Evolutionary conservation across 2,888 invertebrate genomes (phyloP), one percentile per base, ranked within the genome.

Genomic region (Drosophila pegasa): DNA sequence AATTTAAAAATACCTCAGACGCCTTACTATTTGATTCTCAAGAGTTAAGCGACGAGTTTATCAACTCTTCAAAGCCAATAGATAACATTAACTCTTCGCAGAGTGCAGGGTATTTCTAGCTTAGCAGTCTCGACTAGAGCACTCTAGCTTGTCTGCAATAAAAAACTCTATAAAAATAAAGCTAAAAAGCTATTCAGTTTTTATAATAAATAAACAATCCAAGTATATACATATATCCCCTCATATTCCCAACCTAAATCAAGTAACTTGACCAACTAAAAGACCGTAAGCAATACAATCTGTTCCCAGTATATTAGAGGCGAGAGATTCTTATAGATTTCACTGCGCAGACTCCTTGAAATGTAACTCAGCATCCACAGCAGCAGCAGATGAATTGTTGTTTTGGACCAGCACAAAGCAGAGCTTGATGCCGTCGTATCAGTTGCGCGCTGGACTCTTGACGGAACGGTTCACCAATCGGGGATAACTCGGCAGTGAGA

Each of bases 401-500:
- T 8, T 55, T 54, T 33, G 38, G 38, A 22, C 52, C 37, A 48
- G 0, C 40, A 7, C 9, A 54, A 40, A 16, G 22, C 31, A 40
- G 48, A 54, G 20, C 20, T 22, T 18, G 41, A 0, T n/a, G 43
- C 33, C 37, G 57, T 29, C 65, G 38, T 18, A 43, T 84, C 74
- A 84, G 83, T 84, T 85, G 74, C 68, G 65, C 80, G 86, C 69
- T 87, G 70, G 76, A 54, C 80, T 79, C 71, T 71, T 51, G 59
- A 75, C 82, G 86, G 74, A 82, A 85, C 87, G 82, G 83, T 84
- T 69, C 62, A 60, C 33, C 51, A 47, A 45, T 51, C 57, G 61
- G 71, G 25, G 18, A 48, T 54, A 65, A 40, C 40, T 56, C 59
- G 59, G 33, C 35, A 45, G 38, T 61, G 58, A 55, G 43, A 58